These are phyloP conservation scores for Pogonognathellus flavescens DNA, from an alignment of 1,140 invertebrate genomes.

Conservation along the genomic window DNA sequence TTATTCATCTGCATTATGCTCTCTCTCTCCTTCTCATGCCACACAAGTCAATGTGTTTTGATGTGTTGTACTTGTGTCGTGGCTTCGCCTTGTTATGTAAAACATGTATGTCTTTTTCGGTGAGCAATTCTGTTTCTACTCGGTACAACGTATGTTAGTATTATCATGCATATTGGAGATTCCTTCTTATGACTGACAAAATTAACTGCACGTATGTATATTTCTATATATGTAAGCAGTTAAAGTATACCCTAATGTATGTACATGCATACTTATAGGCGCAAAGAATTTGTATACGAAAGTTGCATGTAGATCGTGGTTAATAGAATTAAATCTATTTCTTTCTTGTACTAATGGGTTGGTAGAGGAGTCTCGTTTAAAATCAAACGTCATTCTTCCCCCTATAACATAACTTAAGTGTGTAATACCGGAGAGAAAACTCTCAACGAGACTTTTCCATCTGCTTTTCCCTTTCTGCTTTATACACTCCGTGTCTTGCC, in stretches of 20 bases:
- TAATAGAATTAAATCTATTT: conserved; percentile 46
- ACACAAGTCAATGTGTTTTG: neutral
- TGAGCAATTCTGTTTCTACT: neutral
- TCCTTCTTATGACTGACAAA: neutral
- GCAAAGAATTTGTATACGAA: no score
- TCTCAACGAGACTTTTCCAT: conserved; percentile 14
- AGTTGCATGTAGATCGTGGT: no score
- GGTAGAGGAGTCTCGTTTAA: neutral
- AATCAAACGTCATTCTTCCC: conserved; percentile 25
- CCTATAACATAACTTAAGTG: conserved; percentile 7
- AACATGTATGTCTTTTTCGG: no score
- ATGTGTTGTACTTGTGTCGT: neutral
- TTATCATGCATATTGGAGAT: neutral
- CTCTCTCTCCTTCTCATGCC: neutral
- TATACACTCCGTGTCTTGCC: no score
- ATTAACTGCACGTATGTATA: no score
- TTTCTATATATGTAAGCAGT: no score
- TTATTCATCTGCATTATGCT: conserved; percentile 34
- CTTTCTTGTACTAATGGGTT: neutral
- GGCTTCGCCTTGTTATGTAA: no score
- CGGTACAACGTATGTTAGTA: neutral
- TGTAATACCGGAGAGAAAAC: neutral
- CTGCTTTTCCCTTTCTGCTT: conserved; percentile 33
- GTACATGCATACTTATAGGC: neutral
- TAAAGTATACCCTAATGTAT: no score